Base-by-base conservation (phyloP, 2,888 invertebrate species). In the Seira sanloemensis region DNA sequence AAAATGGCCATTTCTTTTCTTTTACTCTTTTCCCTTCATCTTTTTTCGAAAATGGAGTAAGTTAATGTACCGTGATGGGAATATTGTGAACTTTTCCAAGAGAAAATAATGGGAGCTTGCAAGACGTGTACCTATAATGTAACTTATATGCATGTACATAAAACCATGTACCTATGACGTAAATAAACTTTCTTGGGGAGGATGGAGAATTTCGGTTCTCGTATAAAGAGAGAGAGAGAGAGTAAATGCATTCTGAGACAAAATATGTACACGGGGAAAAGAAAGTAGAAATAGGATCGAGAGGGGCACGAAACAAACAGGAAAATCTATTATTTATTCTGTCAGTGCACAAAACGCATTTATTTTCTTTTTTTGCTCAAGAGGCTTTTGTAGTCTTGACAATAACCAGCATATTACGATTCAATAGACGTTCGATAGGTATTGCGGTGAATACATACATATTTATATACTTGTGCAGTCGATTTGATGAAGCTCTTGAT, bases 301-400 rank as follows among this genome's bases (percentile, higher is more conserved):
- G n/a, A n/a, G n/a, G n/a, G n/a, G n/a, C 73, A 79, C 73, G 79
- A 79, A 79, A 68, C 79, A 67, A 79, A 78, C 73, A 67, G 18
- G 75, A 75, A 84, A 86, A 88, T 88, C 87, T 88, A 88, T 89
- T 88, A 89, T 89, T 89, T 89, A 89, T 89, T 89, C 88, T 87
- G 83, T 80, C 86, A 79, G 84, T 85, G 87, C 86, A 80, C 79
- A 82, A 67, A 79, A 78, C 85, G 85, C 85, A n/a, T n/a, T n/a
- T n/a, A n/a, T n/a, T n/a, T n/a, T n/a, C n/a, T n/a, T n/a, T n/a
- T n/a, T n/a, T n/a, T n/a, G n/a, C n/a, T n/a, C n/a, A n/a, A n/a
- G n/a, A n/a, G n/a, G n/a, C n/a, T n/a, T n/a, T n/a, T n/a, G n/a
- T n/a, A n/a, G n/a, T n/a, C n/a, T n/a, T n/a, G n/a, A n/a, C n/a